These are phyloP conservation scores for Onychomys leucogaster DNA, from an alignment of 2,797 vertebrate species.

Conservation along the genomic window DNA sequence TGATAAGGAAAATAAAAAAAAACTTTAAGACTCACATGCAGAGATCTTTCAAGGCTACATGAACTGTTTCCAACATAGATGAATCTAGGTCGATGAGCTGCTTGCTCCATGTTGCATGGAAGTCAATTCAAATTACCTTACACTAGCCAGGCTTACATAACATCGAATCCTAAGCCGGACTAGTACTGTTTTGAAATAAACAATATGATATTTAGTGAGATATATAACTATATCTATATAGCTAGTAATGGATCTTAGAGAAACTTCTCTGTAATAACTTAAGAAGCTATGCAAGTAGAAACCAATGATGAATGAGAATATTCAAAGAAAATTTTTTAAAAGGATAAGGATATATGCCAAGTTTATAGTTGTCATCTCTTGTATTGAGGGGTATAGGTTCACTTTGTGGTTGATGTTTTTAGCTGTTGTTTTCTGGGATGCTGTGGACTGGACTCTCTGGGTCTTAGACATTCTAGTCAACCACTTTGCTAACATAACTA, in stretches of 20 bases:
- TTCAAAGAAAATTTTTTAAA: background rate
- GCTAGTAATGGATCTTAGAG: background rate
- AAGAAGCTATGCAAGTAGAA: background rate
- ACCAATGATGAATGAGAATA: background rate
- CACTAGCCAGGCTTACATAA: background rate
- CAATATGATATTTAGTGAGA: background rate
- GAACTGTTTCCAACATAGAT: background rate
- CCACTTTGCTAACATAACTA: background rate
- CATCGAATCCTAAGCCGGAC: background rate
- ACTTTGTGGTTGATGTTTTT: background rate
- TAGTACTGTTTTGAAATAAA: constrained; percentile 19
- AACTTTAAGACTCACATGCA: background rate
- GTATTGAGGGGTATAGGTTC: background rate
- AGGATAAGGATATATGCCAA: background rate
- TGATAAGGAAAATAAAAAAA: background rate
- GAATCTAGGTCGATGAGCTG: background rate
- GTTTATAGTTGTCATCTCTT: background rate
- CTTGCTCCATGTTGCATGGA: background rate
- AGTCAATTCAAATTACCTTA: background rate
- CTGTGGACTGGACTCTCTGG: background rate
- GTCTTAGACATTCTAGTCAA: background rate
- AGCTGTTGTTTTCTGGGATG: background rate
- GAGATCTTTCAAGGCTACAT: background rate
- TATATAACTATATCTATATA: constrained; percentile 16
- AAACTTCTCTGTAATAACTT: background rate